These are phyloP conservation scores for Microcebus ravelobensis DNA, from an alignment of 2,113 vertebrate species.

Conservation along the genomic window DNA sequence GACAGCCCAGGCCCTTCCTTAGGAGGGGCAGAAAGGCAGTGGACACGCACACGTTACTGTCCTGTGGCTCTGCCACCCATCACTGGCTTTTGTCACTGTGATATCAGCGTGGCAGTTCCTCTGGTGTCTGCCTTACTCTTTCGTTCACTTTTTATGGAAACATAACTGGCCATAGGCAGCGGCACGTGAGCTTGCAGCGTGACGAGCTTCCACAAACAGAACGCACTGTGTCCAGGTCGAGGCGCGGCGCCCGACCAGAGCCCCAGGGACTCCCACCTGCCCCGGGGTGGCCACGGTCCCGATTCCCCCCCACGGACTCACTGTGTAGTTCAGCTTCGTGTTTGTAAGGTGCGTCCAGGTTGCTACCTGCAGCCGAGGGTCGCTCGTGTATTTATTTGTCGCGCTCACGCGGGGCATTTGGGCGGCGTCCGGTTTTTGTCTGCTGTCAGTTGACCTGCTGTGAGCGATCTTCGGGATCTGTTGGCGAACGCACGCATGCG, in stretches of 20 bases:
- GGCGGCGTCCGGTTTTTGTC: background rate
- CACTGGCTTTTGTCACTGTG: background rate
- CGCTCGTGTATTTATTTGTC: background rate
- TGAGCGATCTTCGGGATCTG: background rate
- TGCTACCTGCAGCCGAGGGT: background rate
- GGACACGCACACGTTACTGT: background rate
- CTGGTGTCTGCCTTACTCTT: background rate
- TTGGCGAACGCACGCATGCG: background rate
- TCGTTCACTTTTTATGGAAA: background rate
- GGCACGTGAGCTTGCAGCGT: background rate
- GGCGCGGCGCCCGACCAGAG: background rate
- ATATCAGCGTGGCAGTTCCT: background rate
- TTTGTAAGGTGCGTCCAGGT: background rate
- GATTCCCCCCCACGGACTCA: rapidly evolving
- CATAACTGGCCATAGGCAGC: background rate
- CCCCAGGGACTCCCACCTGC: no score
- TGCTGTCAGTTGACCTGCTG: background rate
- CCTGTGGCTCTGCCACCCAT: background rate
- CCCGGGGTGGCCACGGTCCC: background rate
- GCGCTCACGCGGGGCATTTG: background rate
- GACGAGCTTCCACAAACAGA: background rate
- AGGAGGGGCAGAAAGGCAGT: background rate
- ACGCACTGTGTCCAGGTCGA: background rate
- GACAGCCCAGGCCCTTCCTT: background rate
- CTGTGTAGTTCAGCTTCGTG: background rate